phyloP scores from a whole-genome alignment of 2,113 vertebrate genomes.

The Notothenia coriiceps region DNA sequence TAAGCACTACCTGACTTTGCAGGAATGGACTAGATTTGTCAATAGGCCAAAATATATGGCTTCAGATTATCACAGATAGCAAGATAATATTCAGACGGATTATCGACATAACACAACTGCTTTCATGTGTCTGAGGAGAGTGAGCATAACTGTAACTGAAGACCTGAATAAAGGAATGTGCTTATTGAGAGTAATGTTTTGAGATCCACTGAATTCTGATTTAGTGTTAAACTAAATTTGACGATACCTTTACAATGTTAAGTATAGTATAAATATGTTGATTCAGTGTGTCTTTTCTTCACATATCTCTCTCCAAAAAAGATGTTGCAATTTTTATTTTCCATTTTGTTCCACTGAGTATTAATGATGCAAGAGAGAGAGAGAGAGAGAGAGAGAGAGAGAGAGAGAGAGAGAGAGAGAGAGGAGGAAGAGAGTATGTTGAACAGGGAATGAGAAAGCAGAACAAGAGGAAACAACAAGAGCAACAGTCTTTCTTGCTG shows the following conservation, averaged over 20 bases:
- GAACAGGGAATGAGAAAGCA: not conserved
- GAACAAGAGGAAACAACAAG: slow-evolving; percentile 8
- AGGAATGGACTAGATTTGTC: not conserved
- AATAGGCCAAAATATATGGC: too few species aligned
- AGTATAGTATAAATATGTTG: not conserved
- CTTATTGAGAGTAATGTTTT: not conserved
- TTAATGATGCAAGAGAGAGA: not conserved
- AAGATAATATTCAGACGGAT: too few species aligned
- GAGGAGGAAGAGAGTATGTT: not conserved
- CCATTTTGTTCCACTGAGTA: too few species aligned
- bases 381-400: not conserved
- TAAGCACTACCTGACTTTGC: not conserved
- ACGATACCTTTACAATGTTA: not conserved
- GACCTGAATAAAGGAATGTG: too few species aligned
- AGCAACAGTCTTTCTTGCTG: slow-evolving; percentile 1
- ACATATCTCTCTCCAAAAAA: not conserved
- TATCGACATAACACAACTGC: too few species aligned
- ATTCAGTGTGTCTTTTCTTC: not conserved
- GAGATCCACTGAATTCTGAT: not conserved
- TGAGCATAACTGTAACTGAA: not conserved
- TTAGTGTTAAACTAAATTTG: not conserved
- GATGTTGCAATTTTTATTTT: not conserved
- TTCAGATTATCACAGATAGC: too few species aligned
- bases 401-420: slow-evolving; percentile 16
- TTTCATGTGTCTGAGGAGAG: too few species aligned